phyloP scores from a whole-genome alignment of 37 sponge, comb jelly and placozoan genomes.

The Amphimedon queenslandica region DNA sequence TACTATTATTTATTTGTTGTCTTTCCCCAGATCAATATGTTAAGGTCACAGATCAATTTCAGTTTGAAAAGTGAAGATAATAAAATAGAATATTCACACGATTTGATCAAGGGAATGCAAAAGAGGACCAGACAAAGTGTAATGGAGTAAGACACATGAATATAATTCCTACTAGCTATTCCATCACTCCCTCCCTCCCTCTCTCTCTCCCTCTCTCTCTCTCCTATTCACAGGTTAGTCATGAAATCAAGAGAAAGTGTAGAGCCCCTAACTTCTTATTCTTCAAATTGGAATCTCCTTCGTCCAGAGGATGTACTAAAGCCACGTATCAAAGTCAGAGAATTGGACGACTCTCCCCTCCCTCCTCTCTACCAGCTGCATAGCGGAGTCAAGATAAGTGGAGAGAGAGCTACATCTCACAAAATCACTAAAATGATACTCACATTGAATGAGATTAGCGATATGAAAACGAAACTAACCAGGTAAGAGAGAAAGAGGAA shows the following conservation, averaged over 20 bases:
- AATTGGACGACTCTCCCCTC: neutral
- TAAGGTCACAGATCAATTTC: slow-evolving; percentile 48
- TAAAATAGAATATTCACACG: slow-evolving; percentile 26
- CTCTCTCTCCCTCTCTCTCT: neutral
- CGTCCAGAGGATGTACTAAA: slow-evolving; percentile 33
- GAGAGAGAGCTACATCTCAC: slow-evolving; percentile 10
- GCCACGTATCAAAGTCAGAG: neutral
- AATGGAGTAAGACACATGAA: slow-evolving; percentile 21
- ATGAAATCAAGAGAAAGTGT: slow-evolving; percentile 24
- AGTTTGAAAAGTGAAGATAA: slow-evolving; percentile 39
- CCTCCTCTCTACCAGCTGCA: slow-evolving; percentile 50
- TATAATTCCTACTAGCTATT: no score
- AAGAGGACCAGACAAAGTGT: slow-evolving; percentile 25
- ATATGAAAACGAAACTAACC: slow-evolving; percentile 40
- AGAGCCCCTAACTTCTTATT: neutral
- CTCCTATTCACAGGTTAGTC: slow-evolving; percentile 15
- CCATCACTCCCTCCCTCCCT: no score
- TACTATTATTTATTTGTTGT: neutral
- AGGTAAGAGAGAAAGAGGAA: slow-evolving; percentile 42
- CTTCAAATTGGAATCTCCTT: slow-evolving; percentile 56
- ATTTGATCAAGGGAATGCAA: slow-evolving; percentile 41
- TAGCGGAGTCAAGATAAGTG: slow-evolving; percentile 49
- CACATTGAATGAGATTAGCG: slow-evolving; percentile 26
- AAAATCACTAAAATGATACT: slow-evolving; percentile 21
- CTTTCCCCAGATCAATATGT: slow-evolving; percentile 48